Evolutionary conservation across 2,888 invertebrate species (phyloP).

Genomic region (Tipula lateralis): DNA sequence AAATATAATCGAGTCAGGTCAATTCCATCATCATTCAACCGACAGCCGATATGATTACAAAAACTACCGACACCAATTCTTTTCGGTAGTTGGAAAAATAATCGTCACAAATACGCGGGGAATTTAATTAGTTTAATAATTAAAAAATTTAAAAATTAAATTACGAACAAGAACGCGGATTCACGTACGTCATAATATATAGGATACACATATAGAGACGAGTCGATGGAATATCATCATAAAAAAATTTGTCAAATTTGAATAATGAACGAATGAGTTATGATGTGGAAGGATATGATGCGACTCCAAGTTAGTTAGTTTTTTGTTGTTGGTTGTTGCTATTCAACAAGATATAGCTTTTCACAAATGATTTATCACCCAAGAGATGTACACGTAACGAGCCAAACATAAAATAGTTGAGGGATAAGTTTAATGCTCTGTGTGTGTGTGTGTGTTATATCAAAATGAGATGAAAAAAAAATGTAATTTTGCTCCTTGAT

Average conservation of each 20-base stretch:
- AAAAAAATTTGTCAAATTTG: background rate
- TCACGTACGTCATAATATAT: background rate
- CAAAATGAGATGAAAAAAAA: background rate
- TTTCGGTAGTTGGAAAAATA: too few relatives aligned
- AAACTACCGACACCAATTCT: too few relatives aligned
- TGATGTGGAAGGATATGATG: background rate
- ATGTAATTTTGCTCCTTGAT: background rate
- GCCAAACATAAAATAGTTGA: background rate
- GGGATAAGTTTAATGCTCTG: background rate
- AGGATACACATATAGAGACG: background rate
- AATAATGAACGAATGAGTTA: background rate
- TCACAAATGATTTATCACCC: slow-evolving; percentile 4
- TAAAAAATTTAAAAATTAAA: background rate
- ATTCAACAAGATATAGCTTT: background rate
- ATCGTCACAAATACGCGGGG: background rate
- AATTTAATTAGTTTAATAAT: background rate
- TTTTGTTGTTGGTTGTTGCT: background rate
- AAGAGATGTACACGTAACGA: background rate
- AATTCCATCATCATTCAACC: too few relatives aligned
- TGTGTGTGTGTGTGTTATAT: too few relatives aligned
- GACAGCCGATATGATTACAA: too few relatives aligned
- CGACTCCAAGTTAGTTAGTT: background rate
- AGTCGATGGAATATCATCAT: background rate
- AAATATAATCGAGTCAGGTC: too few relatives aligned
- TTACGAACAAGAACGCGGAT: background rate